Percentiles rank a stretch among this genome's conserved stretches.
phyloP scores from a whole-genome alignment of 2,888 invertebrate genomes.

The Rotaria sp. region DNA sequence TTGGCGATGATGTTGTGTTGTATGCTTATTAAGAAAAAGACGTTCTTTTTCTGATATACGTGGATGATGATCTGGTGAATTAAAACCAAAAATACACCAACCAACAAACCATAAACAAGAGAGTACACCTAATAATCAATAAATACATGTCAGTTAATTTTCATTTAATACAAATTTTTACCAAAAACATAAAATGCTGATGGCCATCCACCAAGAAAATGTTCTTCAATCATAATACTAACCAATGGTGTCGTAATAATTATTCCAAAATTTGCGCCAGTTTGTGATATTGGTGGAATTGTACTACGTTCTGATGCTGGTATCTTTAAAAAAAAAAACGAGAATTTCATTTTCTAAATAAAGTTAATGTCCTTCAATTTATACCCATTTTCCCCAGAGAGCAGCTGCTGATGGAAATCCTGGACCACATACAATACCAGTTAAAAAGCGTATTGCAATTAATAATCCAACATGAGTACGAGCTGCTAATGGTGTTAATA shows the following conservation, averaged over 20 bases:
- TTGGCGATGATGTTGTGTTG: neutral
- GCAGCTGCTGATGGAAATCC: neutral
- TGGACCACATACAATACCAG: constrained; percentile 22
- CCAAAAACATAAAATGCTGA: constrained; percentile 7
- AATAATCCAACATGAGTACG: neutral
- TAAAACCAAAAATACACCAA: constrained; percentile 3
- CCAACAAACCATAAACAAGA: neutral
- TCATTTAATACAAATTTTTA: neutral
- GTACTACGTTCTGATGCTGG: neutral
- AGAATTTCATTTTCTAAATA: neutral
- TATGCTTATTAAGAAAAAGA: neutral
- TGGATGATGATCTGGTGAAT: constrained; percentile 9
- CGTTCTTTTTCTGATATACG: neutral
- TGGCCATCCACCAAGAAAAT: neutral
- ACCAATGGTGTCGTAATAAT: neutral
- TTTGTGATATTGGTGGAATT: neutral
- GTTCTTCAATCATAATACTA: neutral
- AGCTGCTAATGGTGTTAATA: constrained; percentile 33
- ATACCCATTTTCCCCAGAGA: neutral
- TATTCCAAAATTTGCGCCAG: neutral
- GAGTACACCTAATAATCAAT: neutral
- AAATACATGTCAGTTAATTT: neutral
- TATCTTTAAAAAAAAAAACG: neutral
- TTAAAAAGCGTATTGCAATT: constrained; percentile 28
- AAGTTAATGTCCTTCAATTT: neutral